Evolutionary conservation across 2,888 invertebrate genomes (phyloP).

Genomic region (Lagria hirta): DNA sequence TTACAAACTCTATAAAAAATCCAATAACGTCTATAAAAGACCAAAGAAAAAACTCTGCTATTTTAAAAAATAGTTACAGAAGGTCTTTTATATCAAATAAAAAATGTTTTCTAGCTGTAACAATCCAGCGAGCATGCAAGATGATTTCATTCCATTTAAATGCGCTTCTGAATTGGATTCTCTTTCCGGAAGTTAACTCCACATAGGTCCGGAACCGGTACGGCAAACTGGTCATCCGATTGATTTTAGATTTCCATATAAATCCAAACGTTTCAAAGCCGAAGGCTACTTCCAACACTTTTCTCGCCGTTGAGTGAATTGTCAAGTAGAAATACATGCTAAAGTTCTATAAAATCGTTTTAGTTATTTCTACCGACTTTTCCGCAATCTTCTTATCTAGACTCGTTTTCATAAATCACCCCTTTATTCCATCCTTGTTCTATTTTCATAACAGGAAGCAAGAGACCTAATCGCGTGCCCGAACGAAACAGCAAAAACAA

Average conservation of each 20-base stretch:
- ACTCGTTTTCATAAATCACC: conserved; percentile 17
- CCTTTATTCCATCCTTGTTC: conserved; percentile 15
- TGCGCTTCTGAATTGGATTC: conserved; percentile 41
- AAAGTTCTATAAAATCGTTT: conserved; percentile 31
- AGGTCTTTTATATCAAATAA: too few species aligned
- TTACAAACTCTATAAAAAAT: too few species aligned
- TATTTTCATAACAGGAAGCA: conserved; percentile 9
- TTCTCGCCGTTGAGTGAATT: conserved; percentile 38
- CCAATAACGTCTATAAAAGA: too few species aligned
- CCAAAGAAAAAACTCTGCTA: too few species aligned
- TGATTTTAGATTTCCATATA: conserved; percentile 53
- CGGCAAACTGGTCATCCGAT: conserved; percentile 46
- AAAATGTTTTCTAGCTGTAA: too few species aligned
- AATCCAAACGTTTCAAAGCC: conserved; percentile 44
- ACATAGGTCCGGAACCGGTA: conserved; percentile 41
- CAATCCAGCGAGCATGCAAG: too few species aligned
- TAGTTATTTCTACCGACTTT: conserved; percentile 23
- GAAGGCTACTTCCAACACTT: conserved; percentile 43
- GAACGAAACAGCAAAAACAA: conserved; percentile 10
- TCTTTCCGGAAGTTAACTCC: conserved; percentile 37
- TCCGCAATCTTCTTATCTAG: conserved; percentile 19
- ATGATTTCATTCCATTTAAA: too few species aligned
- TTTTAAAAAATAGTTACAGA: too few species aligned
- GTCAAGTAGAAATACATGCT: conserved; percentile 37
- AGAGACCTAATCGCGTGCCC: background rate